Percentiles rank a stretch among this genome's conserved stretches.
phyloP scores from a whole-genome alignment of 2,113 vertebrate species.

The Prietella phreatophila region DNA sequence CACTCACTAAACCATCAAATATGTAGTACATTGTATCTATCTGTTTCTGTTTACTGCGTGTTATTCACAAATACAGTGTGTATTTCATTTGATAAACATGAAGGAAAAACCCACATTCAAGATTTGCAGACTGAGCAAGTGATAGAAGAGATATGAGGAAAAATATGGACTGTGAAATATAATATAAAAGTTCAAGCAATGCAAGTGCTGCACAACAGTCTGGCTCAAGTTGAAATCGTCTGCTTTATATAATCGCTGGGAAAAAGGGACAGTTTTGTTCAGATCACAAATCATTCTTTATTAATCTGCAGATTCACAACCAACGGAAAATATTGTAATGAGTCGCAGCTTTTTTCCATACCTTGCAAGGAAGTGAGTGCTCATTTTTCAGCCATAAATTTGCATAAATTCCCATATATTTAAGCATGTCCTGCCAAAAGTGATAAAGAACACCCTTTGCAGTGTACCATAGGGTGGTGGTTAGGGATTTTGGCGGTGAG shows the following conservation, averaged over 20 bases:
- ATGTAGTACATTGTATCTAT: neutral
- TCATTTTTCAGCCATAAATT: conserved; percentile 71
- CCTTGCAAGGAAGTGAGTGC: conserved; percentile 59
- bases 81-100: neutral
- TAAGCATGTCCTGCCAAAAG: conserved; percentile 67
- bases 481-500: neutral
- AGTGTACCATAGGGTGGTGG: conserved; percentile 13
- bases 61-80: neutral
- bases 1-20: neutral
- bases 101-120: neutral
- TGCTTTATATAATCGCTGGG: conserved; percentile 43
- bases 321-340: conserved; percentile 73
- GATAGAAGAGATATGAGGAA: conserved; percentile 35
- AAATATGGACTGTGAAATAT: conserved; percentile 34
- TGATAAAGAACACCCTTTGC: conserved; percentile 67
- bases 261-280: conserved; percentile 54
- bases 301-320: conserved; percentile 67
- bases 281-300: conserved; percentile 74
- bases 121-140: conserved; percentile 14
- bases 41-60: neutral
- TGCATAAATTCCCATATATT: conserved; percentile 72
- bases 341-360: conserved; percentile 60
- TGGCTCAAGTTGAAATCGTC: conserved; percentile 19
- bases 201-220: conserved; percentile 14
- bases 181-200: conserved; percentile 31